A percentile compares a stretch with the other conserved stretches of the same genome.
These are phyloP conservation scores for Chloropsis cyanopogon DNA, from an alignment of 2,113 vertebrate genomes.

Conservation along the genomic window DNA sequence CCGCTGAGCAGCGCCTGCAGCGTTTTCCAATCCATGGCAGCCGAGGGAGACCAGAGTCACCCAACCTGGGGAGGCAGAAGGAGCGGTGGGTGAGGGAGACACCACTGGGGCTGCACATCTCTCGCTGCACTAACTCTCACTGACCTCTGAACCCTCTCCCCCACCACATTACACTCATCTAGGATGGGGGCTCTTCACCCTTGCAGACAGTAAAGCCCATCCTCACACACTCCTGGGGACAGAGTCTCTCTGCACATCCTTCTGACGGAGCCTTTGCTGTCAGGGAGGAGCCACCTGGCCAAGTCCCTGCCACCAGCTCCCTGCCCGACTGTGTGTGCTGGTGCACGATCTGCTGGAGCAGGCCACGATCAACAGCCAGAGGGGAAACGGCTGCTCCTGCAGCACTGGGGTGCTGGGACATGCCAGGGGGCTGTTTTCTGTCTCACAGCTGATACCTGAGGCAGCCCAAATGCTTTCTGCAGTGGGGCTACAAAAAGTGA, in stretches of 20 bases:
- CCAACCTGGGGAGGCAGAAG: not conserved
- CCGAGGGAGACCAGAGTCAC: not conserved
- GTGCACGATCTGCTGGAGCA: not conserved
- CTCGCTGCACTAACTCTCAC: accelerated
- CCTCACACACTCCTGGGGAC: not conserved
- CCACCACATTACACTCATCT: accelerated
- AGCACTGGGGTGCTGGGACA: not conserved
- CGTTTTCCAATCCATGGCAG: slow-evolving; percentile 86
- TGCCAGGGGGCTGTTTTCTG: not conserved
- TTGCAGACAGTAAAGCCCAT: not conserved
- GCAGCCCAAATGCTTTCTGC: not conserved
- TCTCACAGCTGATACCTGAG: not conserved
- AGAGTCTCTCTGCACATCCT: not conserved
- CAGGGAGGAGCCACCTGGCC: not conserved
- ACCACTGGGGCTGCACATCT: not conserved
- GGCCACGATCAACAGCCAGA: not conserved
- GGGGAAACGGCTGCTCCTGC: not conserved
- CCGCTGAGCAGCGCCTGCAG: slow-evolving; percentile 81
- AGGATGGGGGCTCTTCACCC: not conserved
- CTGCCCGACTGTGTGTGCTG: accelerated
- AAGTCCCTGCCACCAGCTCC: not conserved
- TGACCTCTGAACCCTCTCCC: not conserved
- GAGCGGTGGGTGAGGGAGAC: accelerated
- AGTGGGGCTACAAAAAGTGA: not conserved
- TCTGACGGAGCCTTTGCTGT: not conserved